Percentiles rank a stretch among this genome's conserved stretches.
Evolutionary conservation across 2,113 vertebrate species (phyloP).

Genomic region (Aegotheles bennettii): DNA sequence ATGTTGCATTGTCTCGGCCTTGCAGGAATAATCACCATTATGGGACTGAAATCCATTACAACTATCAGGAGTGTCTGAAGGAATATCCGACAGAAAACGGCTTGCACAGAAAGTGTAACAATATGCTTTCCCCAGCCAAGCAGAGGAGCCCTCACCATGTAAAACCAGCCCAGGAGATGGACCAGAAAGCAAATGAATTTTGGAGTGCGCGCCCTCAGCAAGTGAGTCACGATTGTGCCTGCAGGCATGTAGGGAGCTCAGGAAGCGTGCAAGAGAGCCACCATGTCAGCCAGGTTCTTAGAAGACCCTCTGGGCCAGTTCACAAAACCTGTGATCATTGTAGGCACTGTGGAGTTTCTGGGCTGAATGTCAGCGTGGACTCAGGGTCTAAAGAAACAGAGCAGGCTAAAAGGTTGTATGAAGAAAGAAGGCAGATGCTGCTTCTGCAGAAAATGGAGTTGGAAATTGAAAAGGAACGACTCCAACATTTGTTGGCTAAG

Average conservation of each 20-base stretch:
- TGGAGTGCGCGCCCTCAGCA: neutral
- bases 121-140: neutral
- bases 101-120: conserved; percentile 31
- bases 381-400: conserved; percentile 11
- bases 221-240: neutral
- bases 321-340: conserved; percentile 26
- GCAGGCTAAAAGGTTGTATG: conserved; percentile 72
- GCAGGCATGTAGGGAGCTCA: neutral
- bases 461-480: conserved; percentile 86
- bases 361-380: neutral
- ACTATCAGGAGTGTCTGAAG: neutral
- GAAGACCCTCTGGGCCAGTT: neutral
- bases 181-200: conserved; percentile 10
- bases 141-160: neutral
- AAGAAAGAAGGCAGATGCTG: conserved; percentile 83
- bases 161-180: neutral
- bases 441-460: conserved; percentile 91
- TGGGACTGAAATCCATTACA: neutral
- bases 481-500: conserved; percentile 83
- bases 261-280: neutral
- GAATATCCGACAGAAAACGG: neutral
- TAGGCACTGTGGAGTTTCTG: neutral
- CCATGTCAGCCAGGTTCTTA: neutral
- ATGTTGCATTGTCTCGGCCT: neutral
- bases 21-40: conserved; percentile 39